Base-by-base conservation (phyloP, 2,888 invertebrate species). In the Lasioglossum marginatum region DNA sequence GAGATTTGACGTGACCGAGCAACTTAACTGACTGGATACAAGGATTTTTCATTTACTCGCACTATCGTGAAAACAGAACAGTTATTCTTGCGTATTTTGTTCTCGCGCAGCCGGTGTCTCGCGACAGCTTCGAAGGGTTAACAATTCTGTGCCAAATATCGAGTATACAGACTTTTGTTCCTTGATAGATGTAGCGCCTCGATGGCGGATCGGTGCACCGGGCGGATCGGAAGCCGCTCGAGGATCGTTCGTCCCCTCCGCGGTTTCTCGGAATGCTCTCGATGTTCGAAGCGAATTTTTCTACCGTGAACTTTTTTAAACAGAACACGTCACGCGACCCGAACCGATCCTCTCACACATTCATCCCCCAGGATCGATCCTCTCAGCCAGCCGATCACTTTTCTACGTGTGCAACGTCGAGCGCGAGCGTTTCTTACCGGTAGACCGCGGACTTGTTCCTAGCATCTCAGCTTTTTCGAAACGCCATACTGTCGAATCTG, bases 131-230 rank as follows among this genome's bases (percentile, higher is more conserved):
- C 16, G 31, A 19, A 31, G 31, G 63, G 31, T 63, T 31, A 63
- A 63, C 8, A 94, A 43, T 94, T 94, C 94, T 95, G 95, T 95
- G 95, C 95, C 95, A 95, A 95, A 95, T 95, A 94, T 93, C 91
- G 93, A 94, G 93, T 94, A 93, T 91, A 92, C 93, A 93, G 91
- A 94, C 91, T 94, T 94, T 94, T 87, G 94, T 95, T 94, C 94
- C 94, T 94, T 94, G 90, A 87, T 93, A 93, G 92, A 89, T 88
- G 43, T 79, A 84, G 87, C 93, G 90, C 73, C 57, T 40, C 63
- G 43, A 77, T 2, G 77, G 81, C 84, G 60, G 88, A 82, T 88
- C 81, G 88, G 82, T 78, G 73, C 48, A 23, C 34, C 68, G 10
- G 10, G 1, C 57, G 27, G 74, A 75, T 19, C 70, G 70, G n/a